Evolutionary conservation across 2,888 invertebrate genomes (phyloP), one percentile per base, ranked within the genome.

Genomic region (Chrysolina americana): DNA sequence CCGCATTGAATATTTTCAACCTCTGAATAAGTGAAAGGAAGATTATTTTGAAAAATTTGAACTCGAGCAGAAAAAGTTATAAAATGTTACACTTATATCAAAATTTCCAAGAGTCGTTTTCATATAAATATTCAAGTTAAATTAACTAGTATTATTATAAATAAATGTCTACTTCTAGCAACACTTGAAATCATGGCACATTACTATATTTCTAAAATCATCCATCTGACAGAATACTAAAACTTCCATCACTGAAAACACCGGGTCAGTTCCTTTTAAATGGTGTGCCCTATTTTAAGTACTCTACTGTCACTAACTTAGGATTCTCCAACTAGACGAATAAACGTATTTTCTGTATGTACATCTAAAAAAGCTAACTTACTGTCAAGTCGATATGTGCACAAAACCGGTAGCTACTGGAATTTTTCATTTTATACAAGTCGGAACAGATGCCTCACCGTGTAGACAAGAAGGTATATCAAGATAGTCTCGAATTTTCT

Each of bases 141-240:
- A 86, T 86, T 86, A 86, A 85, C 84, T 86, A 85, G 75, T 78
- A 81, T 82, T 80, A 78, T 78, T 84, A 85, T 83, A 87, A 86
- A 86, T 86, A 86, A 87, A 87, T 85, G 85, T 84, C 87, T 87
- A 87, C 78, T 77, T 81, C 86, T 87, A 87, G 84, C 84, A 85
- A 86, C 85, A 86, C 84, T 86, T 85, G 84, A 86, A 86, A 85
- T 85, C 86, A 88, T 88, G 88, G 88, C 88, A 88, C 88, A 85
- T 86, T 83, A 84, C 84, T 85, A 84, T 72, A 68, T 81, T 82
- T 80, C 83, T 83, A 84, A 82, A 81, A 80, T 77, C 79, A 84
- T 82, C 83, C 85, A 86, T 85, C 84, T 83, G 87, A 87, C 86
- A 87, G 87, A 88, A 86, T 85, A 83, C 81, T 86, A 85, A 86